Base-by-base conservation (phyloP, 2,797 vertebrate genomes). In the Streptopelia turtur region DNA sequence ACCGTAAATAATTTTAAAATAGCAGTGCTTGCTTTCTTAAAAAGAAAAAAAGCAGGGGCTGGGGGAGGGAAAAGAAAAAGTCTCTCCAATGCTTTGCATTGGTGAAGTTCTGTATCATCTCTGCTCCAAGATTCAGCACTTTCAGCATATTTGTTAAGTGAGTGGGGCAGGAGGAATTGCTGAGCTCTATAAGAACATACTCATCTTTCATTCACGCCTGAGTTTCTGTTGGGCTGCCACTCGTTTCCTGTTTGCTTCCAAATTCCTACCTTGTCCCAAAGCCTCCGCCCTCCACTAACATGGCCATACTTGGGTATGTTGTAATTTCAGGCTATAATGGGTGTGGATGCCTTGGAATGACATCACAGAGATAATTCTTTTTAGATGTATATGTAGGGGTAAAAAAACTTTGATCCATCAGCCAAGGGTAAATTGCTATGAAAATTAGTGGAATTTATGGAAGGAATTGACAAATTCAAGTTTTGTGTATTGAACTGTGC, bases 201-300 rank as follows among this genome's bases (percentile, higher is more conserved):
- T 96, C 82, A 76, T 88, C 85, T 91, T 70, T 63, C 45, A 49
- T 82, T 96, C 71, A 75, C 80, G 82, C 56, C 31, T 6, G 20
- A 86, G 92, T 89, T 96, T 97, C 93, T 95, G 50, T 75, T 95
- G 92, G 75, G 17, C 47, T 93, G 92, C 93, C 88, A n/a, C 81
- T 97, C 91, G 82, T 95, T 97, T 96, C 96, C 96, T 97, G 83
- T 95, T 97, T 95, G 86, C 89, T 94, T 94, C 96, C 93, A 90
- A 95, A 96, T 96, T 96, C 92, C 88, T 97, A 49, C 95, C 91
- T 97, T 95, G 92, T 76, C 90, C 88, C 89, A 80, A 43, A 80
- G 60, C 69, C 92, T 93, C 95, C 95, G 94, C 91, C 93, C 93
- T 96, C 76, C 49, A 90, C 91, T 93, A 96, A 87, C 94, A 90